Conservation (phyloP, 2,797 vertebrate species). For the Karalla daura region DNA sequence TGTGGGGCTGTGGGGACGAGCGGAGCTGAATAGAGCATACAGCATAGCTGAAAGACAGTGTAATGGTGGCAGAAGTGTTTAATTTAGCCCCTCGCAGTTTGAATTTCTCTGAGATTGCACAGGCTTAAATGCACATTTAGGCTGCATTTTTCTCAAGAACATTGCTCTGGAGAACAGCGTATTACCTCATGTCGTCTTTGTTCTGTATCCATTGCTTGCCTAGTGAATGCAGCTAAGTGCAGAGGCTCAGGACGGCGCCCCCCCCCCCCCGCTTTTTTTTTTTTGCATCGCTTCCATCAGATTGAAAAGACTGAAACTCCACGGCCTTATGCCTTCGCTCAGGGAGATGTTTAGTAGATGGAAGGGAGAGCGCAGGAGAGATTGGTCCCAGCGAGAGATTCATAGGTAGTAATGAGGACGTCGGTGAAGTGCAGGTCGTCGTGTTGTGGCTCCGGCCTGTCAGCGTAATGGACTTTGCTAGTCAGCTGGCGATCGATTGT, state of each 20-base stretch:
- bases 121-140: conserved; percentile 36
- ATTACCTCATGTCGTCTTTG: conserved; percentile 35
- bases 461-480: conserved; percentile 76
- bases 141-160: conserved; percentile 21
- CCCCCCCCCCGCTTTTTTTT: conserved; percentile 43
- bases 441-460: conserved; percentile 72
- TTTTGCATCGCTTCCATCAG: conserved; percentile 56
- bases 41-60: conserved; percentile 30
- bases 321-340: conserved; percentile 31
- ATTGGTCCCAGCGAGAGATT: conserved; percentile 74
- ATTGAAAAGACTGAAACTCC: conserved; percentile 58
- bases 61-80: conserved; percentile 38
- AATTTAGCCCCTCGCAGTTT: conserved; percentile 21
- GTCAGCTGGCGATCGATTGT: conserved; percentile 77
- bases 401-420: conserved; percentile 75
- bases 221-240: conserved; percentile 31
- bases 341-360: conserved; percentile 29
- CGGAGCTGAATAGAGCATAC: conserved; percentile 17
- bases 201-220: conserved; percentile 33
- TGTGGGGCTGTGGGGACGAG: conserved; percentile 4
- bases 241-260: conserved; percentile 36
- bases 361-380: conserved; percentile 26
- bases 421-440: conserved; percentile 64
- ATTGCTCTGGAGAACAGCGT: conserved; percentile 13
- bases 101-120: conserved; percentile 28